These are phyloP conservation scores for Dolichotis patagonum DNA, from an alignment of 2,113 vertebrate genomes.

Conservation along the genomic window DNA sequence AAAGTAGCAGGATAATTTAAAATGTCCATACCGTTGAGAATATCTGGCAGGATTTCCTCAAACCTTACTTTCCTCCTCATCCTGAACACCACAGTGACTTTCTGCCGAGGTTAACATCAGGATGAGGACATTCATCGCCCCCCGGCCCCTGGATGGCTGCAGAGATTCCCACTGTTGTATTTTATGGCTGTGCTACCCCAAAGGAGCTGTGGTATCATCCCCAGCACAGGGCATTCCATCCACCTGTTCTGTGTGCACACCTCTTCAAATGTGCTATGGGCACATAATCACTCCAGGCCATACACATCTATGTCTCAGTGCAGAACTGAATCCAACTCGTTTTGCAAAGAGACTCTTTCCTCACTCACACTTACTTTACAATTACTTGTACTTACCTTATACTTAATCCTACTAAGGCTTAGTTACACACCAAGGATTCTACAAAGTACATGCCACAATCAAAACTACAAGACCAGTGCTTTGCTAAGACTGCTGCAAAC, in stretches of 20 bases:
- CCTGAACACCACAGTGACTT: not conserved
- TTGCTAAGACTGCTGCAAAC: not conserved
- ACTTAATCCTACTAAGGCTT: not conserved
- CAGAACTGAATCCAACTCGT: not conserved
- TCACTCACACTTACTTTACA: too few species aligned
- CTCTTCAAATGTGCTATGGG: constrained; percentile 28
- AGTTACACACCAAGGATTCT: constrained; percentile 28
- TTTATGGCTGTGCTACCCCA: not conserved
- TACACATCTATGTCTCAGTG: not conserved
- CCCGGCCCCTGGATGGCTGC: not conserved
- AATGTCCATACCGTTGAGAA: not conserved
- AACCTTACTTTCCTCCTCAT: not conserved
- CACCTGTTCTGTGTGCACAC: not conserved
- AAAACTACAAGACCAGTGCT: not conserved
- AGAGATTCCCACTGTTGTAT: not conserved
- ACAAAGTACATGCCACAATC: not conserved
- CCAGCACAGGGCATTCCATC: not conserved
- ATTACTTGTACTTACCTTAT: too few species aligned
- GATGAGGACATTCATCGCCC: not conserved
- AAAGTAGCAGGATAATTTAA: not conserved
- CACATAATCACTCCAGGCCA: not conserved
- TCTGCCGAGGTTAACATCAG: not conserved
- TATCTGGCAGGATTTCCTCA: not conserved
- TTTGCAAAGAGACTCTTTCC: not conserved
- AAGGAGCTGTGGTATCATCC: not conserved